Evolutionary conservation across 1,140 invertebrate species (phyloP).

Genomic region (Drosophila rufa): DNA sequence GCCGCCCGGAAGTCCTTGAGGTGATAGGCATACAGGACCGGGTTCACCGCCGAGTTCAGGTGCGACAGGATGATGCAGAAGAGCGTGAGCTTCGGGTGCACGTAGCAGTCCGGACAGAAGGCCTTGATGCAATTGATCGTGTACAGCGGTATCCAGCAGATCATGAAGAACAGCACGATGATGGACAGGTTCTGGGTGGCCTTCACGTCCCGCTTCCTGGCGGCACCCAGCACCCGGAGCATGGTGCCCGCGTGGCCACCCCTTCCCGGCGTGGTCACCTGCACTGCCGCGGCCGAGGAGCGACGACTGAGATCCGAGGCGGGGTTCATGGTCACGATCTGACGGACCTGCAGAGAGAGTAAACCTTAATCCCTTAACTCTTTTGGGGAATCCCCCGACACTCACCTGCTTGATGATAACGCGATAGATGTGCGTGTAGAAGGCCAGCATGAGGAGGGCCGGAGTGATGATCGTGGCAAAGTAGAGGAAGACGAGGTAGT

Average conservation of each 20-base stretch:
- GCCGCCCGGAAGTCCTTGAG: conserved; percentile 93
- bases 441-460: conserved; percentile 91
- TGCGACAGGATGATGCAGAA: conserved; percentile 95
- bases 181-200: conserved; percentile 95
- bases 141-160: conserved; percentile 96
- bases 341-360: conserved; percentile 64
- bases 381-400: background rate
- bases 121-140: conserved; percentile 95
- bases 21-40: conserved; percentile 95
- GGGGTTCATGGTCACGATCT: conserved; percentile 85
- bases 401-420: conserved; percentile 95
- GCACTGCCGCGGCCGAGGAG: conserved; percentile 75
- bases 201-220: conserved; percentile 94
- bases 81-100: conserved; percentile 90
- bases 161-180: conserved; percentile 96
- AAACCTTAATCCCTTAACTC: background rate
- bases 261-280: conserved; percentile 55
- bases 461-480: conserved; percentile 95
- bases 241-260: conserved; percentile 86
- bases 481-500: conserved; percentile 95
- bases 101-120: conserved; percentile 89
- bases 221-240: conserved; percentile 91
- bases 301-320: conserved; percentile 78
- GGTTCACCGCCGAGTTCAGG: conserved; percentile 95
- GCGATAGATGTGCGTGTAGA: conserved; percentile 94